These are phyloP conservation scores for Platorchestia sp. DNA, from an alignment of 1,140 invertebrate genomes.

Conservation along the genomic window DNA sequence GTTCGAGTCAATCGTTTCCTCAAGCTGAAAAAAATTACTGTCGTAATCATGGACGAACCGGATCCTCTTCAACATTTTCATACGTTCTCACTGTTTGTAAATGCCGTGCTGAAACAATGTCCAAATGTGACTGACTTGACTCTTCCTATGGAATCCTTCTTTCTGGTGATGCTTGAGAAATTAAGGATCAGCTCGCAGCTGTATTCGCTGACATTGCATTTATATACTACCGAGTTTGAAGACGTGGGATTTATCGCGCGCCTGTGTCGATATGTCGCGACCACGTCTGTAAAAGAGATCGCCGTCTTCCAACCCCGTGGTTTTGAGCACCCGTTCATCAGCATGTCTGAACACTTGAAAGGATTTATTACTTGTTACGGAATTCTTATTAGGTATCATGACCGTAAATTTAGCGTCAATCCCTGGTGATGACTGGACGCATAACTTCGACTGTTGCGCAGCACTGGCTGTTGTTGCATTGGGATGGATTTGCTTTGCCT, in stretches of 20 bases:
- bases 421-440: not conserved
- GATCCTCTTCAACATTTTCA: not conserved
- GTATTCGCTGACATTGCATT: not conserved
- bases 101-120: not conserved
- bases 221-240: not conserved
- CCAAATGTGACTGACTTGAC: constrained; percentile 20
- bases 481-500: too few relatives aligned
- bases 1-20: not conserved
- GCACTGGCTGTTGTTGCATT: too few relatives aligned
- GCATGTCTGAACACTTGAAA: not conserved
- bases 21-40: not conserved
- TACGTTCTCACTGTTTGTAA: not conserved
- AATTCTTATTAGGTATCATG: not conserved
- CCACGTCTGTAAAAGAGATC: not conserved
- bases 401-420: not conserved
- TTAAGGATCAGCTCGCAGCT: not conserved
- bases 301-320: not conserved
- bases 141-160: not conserved
- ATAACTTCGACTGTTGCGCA: too few relatives aligned
- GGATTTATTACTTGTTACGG: not conserved
- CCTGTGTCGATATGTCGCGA: not conserved
- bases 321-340: not conserved
- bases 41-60: not conserved
- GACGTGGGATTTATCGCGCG: not conserved
- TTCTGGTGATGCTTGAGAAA: not conserved